These are phyloP conservation scores for Caenorhabditis wallacei DNA, from an alignment of 2,888 invertebrate genomes.

Conservation along the genomic window DNA sequence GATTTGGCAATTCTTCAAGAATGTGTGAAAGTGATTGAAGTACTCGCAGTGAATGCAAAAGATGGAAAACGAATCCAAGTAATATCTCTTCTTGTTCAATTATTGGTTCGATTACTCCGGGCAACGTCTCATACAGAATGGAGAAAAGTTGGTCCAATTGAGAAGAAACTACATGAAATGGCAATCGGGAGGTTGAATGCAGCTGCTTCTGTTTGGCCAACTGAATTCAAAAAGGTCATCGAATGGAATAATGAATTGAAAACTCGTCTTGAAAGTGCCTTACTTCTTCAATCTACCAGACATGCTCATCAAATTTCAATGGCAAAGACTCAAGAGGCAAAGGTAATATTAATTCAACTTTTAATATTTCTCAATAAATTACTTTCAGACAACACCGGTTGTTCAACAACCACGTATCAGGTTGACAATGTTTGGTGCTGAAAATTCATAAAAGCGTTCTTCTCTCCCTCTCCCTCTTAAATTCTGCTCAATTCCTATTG, in stretches of 20 bases:
- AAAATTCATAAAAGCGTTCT: constrained; percentile 13
- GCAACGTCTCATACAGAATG: constrained; percentile 85
- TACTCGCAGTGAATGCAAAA: constrained; percentile 89
- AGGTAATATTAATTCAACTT: constrained; percentile 39
- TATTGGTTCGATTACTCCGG: constrained; percentile 91
- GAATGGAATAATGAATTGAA: constrained; percentile 90
- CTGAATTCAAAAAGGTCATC: constrained; percentile 86
- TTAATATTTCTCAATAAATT: background rate
- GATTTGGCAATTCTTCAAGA: constrained; percentile 89
- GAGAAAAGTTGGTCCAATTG: constrained; percentile 85
- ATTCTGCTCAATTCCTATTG: constrained; percentile 31
- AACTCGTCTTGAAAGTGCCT: constrained; percentile 91
- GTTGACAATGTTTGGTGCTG: constrained; percentile 77
- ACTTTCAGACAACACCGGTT: constrained; percentile 52
- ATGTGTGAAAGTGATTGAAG: constrained; percentile 89
- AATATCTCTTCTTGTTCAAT: constrained; percentile 92
- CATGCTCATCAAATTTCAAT: constrained; percentile 61
- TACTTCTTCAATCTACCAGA: constrained; percentile 84
- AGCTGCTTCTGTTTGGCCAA: constrained; percentile 87
- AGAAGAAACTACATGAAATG: constrained; percentile 88
- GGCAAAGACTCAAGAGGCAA: constrained; percentile 62
- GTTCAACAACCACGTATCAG: constrained; percentile 79
- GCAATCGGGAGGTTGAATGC: constrained; percentile 93
- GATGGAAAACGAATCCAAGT: constrained; percentile 89
- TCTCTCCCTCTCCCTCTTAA: background rate